Evolutionary conservation across 1,140 invertebrate species (phyloP).

Genomic region (Tetragnatha versicolor): DNA sequence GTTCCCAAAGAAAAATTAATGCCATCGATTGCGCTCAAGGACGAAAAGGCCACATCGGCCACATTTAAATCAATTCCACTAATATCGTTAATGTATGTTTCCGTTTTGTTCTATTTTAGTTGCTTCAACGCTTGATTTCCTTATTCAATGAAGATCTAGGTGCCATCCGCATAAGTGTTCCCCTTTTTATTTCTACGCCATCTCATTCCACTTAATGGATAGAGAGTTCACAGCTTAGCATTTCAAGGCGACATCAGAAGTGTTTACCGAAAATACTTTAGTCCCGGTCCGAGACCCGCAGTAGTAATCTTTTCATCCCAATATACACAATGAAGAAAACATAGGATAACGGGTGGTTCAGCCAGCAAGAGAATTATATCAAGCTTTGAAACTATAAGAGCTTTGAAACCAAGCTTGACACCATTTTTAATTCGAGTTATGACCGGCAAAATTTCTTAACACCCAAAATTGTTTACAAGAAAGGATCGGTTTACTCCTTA

Average conservation of each 20-base stretch:
- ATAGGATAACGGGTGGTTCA: no score
- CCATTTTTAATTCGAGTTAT: no score
- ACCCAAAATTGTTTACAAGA: no score
- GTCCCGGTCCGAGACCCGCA: no score
- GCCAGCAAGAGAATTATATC: no score
- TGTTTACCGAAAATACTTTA: no score
- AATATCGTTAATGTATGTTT: conserved; percentile 55
- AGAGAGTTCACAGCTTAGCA: conserved; percentile 24
- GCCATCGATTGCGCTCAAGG: conserved; percentile 53
- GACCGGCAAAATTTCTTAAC: no score
- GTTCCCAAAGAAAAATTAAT: conserved; percentile 54
- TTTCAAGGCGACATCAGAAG: conserved; percentile 13
- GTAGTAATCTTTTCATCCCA: no score
- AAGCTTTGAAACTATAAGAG: no score
- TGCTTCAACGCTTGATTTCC: conserved; percentile 51
- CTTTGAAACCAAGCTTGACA: no score
- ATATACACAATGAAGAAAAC: no score
- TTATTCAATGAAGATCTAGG: conserved; percentile 51
- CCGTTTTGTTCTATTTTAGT: conserved; percentile 53
- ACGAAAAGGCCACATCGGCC: conserved; percentile 51
- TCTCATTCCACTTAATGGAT: conserved; percentile 36
- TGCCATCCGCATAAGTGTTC: conserved; percentile 19
- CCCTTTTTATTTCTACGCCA: conserved; percentile 32
- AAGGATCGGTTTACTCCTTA: no score
- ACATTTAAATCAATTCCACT: conserved; percentile 55